A percentile compares a stretch with the other conserved stretches of the same genome.
phyloP scores from a whole-genome alignment of 1,140 invertebrate species.

The Trachelipus rathkii region DNA sequence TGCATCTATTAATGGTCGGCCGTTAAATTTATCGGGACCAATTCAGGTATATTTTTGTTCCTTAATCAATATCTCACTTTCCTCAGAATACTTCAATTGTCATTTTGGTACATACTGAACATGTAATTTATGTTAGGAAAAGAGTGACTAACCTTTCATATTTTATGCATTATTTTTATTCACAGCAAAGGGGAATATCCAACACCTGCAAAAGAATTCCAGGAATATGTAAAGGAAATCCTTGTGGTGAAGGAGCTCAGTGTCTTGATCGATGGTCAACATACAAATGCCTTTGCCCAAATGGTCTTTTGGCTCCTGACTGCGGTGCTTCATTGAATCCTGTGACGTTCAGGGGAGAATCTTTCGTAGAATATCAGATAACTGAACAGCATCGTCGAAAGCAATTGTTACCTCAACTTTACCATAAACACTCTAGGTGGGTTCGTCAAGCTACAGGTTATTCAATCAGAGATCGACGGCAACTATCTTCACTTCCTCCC shows the following conservation, averaged over 20 bases:
- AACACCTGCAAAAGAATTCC: slow-evolving; percentile 66
- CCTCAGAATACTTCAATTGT: too few relatives aligned
- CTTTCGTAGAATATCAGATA: slow-evolving; percentile 72
- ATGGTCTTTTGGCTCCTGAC: slow-evolving; percentile 68
- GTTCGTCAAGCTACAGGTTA: slow-evolving; percentile 42
- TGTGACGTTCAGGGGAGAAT: slow-evolving; percentile 69
- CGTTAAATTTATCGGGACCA: slow-evolving; percentile 72
- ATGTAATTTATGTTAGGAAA: not conserved
- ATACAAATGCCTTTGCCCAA: slow-evolving; percentile 57
- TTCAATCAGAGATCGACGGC: slow-evolving; percentile 34
- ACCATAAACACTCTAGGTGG: slow-evolving; percentile 68
- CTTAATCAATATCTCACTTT: too few relatives aligned
- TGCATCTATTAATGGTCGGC: slow-evolving; percentile 76
- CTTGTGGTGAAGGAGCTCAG: slow-evolving; percentile 62
- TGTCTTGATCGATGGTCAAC: slow-evolving; percentile 77
- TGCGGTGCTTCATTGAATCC: slow-evolving; percentile 73
- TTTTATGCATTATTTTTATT: slow-evolving; percentile 27
- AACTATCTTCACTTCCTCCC: slow-evolving; percentile 50
- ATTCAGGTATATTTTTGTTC: slow-evolving; percentile 48
- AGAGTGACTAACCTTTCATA: not conserved
- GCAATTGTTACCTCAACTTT: slow-evolving; percentile 73
- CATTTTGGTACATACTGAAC: too few relatives aligned
- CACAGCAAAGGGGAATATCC: slow-evolving; percentile 63
- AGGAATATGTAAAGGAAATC: slow-evolving; percentile 52
- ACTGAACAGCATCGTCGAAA: slow-evolving; percentile 78